phyloP scores from a whole-genome alignment of 2,888 invertebrate species.

The Sicus ferrugineus region DNA sequence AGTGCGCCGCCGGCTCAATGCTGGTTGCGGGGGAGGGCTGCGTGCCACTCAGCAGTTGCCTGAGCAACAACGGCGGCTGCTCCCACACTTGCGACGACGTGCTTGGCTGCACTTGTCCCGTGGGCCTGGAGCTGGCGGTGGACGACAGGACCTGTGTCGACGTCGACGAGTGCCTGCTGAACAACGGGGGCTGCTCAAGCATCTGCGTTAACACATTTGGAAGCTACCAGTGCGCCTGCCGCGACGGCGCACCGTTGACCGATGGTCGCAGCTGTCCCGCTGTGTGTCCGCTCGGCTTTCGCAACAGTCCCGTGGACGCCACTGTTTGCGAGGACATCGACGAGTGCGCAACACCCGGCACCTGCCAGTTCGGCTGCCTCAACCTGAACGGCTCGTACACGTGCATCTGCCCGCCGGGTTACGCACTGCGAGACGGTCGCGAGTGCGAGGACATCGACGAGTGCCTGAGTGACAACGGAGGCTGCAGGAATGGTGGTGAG shows the following conservation, averaged over 20 bases:
- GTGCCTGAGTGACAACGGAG: conserved; percentile 64
- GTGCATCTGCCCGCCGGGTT: conserved; percentile 72
- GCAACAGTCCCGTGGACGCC: conserved; percentile 51
- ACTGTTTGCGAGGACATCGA: conserved; percentile 65
- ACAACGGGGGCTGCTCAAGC: conserved; percentile 65
- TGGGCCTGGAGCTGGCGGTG: conserved; percentile 53
- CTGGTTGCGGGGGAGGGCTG: conserved; percentile 59
- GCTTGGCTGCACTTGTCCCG: conserved; percentile 68
- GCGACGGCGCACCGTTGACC: conserved; percentile 66
- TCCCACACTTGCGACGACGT: conserved; percentile 62
- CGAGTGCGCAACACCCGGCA: conserved; percentile 67
- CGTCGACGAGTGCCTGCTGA: conserved; percentile 64
- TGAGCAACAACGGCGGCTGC: conserved; percentile 46
- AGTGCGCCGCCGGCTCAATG: conserved; percentile 61
- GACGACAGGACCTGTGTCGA: conserved; percentile 62
- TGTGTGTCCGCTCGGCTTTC: conserved; percentile 64
- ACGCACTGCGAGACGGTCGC: conserved; percentile 63
- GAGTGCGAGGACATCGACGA: conserved; percentile 69
- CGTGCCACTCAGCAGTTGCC: conserved; percentile 39
- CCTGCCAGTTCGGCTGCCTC: conserved; percentile 66
- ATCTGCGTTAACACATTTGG: conserved; percentile 67
- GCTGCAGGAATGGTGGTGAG: conserved; percentile 53
- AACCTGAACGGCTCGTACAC: conserved; percentile 66
- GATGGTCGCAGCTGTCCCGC: conserved; percentile 58
- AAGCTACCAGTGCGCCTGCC: conserved; percentile 67